These are phyloP conservation scores for Hemitrygon akajei DNA, from an alignment of 2,797 vertebrate species.

Conservation along the genomic window DNA sequence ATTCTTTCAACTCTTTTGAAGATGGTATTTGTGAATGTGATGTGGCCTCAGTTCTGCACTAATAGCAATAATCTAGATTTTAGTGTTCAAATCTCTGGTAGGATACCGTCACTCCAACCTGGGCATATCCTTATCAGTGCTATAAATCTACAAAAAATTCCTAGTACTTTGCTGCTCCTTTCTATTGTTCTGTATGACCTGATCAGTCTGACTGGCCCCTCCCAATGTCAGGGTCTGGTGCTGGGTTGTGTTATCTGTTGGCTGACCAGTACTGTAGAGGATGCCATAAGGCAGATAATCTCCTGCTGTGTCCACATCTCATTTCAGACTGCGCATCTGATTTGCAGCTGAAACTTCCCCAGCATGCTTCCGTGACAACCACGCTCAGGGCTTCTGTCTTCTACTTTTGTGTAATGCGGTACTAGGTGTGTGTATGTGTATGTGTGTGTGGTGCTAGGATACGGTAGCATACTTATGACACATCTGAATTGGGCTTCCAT, in stretches of 20 bases:
- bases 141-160: background rate
- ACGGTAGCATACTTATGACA: too few species aligned
- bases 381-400: background rate
- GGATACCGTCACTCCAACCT: too few species aligned
- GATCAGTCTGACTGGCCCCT: background rate
- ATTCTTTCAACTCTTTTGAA: background rate
- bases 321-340: background rate
- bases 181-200: background rate
- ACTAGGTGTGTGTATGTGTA: background rate
- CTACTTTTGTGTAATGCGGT: background rate
- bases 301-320: background rate
- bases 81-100: background rate
- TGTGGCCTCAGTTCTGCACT: background rate
- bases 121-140: too few species aligned
- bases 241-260: background rate
- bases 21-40: background rate
- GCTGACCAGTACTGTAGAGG: background rate
- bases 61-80: background rate
- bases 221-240: background rate
- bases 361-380: background rate
- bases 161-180: background rate
- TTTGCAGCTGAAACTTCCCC: background rate
- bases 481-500: too few species aligned
- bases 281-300: background rate
- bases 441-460: background rate